phyloP scores from a whole-genome alignment of 2,113 vertebrate genomes.

The Struthidea cinerea region DNA sequence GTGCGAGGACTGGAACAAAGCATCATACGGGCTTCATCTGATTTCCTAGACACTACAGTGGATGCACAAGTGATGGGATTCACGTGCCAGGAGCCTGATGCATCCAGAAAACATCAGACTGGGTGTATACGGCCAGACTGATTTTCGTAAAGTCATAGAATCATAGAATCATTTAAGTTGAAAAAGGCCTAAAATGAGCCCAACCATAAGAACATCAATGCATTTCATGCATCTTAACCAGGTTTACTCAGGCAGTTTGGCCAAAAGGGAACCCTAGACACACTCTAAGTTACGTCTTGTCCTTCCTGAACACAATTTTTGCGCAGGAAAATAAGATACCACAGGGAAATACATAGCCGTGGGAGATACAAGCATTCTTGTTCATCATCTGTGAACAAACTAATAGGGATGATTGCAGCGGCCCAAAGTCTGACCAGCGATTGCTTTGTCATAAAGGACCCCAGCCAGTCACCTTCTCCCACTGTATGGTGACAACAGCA shows the following conservation, averaged over 20 bases:
- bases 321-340: neutral
- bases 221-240: neutral
- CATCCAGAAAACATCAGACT: neutral
- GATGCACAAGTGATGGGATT: neutral
- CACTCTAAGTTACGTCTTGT: neutral
- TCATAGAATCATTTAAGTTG: neutral
- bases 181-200: neutral
- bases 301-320: neutral
- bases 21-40: neutral
- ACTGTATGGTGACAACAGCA: neutral
- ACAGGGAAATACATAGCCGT: neutral
- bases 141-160: neutral
- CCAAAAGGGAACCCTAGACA: neutral
- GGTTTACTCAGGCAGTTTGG: neutral
- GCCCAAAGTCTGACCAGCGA: neutral
- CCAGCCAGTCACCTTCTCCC: neutral
- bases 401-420: rapidly evolving
- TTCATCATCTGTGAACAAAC: neutral
- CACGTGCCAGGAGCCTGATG: neutral
- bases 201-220: neutral
- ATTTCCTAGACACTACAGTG: neutral
- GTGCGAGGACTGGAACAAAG: neutral
- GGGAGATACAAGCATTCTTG: neutral
- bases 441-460: neutral
- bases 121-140: rapidly evolving